Evolutionary conservation across 1,140 invertebrate genomes (phyloP).

Genomic region (Muscidifurax raptorellus): DNA sequence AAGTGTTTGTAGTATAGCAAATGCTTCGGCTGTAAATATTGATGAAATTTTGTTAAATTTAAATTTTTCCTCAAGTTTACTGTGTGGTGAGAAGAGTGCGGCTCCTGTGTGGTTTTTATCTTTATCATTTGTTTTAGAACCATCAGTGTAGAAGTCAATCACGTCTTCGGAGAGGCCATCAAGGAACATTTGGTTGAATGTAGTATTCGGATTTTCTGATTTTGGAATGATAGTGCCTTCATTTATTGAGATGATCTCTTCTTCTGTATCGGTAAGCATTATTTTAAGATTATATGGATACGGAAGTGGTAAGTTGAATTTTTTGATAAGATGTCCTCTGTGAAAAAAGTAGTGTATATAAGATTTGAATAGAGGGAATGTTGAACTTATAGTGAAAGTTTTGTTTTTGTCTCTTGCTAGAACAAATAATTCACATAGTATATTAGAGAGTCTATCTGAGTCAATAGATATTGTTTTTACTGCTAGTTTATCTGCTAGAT

Average conservation of each 20-base stretch:
- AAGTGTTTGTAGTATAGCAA: not conserved
- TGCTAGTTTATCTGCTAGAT: constrained; percentile 4
- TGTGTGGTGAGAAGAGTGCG: not conserved
- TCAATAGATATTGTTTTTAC: constrained; percentile 1
- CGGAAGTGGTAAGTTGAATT: too few species aligned
- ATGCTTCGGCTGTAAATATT: not conserved
- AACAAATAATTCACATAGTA: not conserved
- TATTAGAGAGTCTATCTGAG: not conserved
- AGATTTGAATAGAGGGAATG: too few species aligned
- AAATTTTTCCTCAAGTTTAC: not conserved
- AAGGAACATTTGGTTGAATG: not conserved
- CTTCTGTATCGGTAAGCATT: too few species aligned
- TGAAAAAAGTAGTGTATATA: too few species aligned
- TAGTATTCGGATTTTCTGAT: not conserved
- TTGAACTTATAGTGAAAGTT: too few species aligned
- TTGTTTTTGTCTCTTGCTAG: not conserved
- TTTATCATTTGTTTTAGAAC: not conserved
- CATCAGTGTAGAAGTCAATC: constrained; percentile 3
- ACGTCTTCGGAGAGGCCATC: not conserved
- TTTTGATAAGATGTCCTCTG: too few species aligned
- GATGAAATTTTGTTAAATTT: not conserved
- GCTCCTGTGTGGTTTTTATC: not conserved
- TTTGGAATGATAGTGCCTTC: too few species aligned
- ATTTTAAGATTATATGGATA: too few species aligned
- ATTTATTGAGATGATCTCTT: too few species aligned